phyloP scores from a whole-genome alignment of 2,797 vertebrate species.

The Xyrichtys novacula region DNA sequence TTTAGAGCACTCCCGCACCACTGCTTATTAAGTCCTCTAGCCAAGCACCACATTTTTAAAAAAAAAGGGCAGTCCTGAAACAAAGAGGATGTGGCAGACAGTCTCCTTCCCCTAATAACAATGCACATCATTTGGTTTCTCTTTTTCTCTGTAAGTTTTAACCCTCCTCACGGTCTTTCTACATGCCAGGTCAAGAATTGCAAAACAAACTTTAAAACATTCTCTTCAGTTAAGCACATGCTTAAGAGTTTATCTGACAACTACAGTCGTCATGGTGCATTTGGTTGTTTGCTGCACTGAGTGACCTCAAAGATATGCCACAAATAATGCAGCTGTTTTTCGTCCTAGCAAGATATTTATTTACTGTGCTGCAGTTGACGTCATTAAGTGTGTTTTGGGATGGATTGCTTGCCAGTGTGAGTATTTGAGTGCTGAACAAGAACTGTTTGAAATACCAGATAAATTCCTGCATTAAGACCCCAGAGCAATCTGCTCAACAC shows the following conservation, averaged over 20 bases:
- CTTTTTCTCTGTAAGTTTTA: constrained; percentile 2
- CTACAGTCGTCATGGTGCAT: constrained; percentile 36
- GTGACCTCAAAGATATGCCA: constrained; percentile 48
- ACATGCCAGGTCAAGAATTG: background rate
- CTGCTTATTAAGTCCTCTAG: constrained; percentile 26
- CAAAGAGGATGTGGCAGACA: constrained; percentile 19
- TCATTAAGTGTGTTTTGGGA: constrained; percentile 49
- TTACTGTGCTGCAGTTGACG: constrained; percentile 38
- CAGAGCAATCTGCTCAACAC: background rate
- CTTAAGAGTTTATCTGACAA: constrained; percentile 26
- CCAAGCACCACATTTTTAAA: constrained; percentile 19
- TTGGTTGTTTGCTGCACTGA: constrained; percentile 39
- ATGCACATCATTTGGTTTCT: constrained; percentile 7
- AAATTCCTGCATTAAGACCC: constrained; percentile 18
- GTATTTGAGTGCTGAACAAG: constrained; percentile 33
- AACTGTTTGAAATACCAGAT: constrained; percentile 35
- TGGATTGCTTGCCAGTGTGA: constrained; percentile 38
- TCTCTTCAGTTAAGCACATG: constrained; percentile 26
- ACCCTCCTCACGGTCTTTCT: constrained; percentile 7
- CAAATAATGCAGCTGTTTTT: constrained; percentile 64
- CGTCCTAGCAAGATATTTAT: constrained; percentile 45
- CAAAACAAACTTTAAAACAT: background rate
- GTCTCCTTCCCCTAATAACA: constrained; percentile 9
- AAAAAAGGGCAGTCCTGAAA: constrained; percentile 23
- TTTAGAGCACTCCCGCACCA: background rate